A percentile compares a stretch with the other conserved stretches of the same genome.
phyloP scores from a whole-genome alignment of 2,888 invertebrate genomes.

The Orchestes rusci region DNA sequence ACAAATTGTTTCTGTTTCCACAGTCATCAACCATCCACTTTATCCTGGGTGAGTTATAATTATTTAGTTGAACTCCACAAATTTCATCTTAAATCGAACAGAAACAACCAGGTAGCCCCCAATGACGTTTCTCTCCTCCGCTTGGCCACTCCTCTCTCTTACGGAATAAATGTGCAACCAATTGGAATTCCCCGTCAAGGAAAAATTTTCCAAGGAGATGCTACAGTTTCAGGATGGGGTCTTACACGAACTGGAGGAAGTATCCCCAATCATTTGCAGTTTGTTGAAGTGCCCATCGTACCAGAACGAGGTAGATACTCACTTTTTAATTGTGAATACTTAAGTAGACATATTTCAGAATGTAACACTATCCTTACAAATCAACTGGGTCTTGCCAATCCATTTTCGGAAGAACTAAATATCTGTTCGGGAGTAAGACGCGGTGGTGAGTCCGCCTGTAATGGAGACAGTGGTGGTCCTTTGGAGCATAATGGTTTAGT shows the following conservation, averaged over 20 bases:
- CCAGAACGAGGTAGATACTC: background rate
- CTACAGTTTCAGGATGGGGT: conserved; percentile 11
- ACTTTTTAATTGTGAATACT: too few relatives aligned
- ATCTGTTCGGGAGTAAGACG: conserved; percentile 49
- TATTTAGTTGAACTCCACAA: too few relatives aligned
- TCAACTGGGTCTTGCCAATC: conserved; percentile 13
- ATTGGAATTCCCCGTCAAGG: conserved; percentile 5
- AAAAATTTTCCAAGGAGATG: background rate
- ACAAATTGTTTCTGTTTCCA: conserved; percentile 27
- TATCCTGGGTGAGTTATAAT: conserved; percentile 30
- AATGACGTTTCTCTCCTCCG: conserved; percentile 49
- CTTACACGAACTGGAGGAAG: conserved; percentile 2
- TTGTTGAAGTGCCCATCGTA: conserved; percentile 4
- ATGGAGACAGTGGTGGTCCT: conserved; percentile 52
- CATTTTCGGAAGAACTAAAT: conserved; percentile 42
- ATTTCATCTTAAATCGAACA: too few relatives aligned
- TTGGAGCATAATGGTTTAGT: conserved; percentile 36
- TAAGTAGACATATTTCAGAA: too few relatives aligned
- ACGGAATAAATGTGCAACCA: conserved; percentile 13
- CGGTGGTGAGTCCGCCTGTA: conserved; percentile 49
- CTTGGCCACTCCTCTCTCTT: conserved; percentile 35
- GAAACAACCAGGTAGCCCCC: conserved; percentile 30
- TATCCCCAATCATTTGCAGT: conserved; percentile 5
- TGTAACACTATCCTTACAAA: conserved; percentile 26
- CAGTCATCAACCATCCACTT: conserved; percentile 28